Base-by-base conservation (phyloP, 2,888 invertebrate genomes). In the Bellardia bayeri region DNA sequence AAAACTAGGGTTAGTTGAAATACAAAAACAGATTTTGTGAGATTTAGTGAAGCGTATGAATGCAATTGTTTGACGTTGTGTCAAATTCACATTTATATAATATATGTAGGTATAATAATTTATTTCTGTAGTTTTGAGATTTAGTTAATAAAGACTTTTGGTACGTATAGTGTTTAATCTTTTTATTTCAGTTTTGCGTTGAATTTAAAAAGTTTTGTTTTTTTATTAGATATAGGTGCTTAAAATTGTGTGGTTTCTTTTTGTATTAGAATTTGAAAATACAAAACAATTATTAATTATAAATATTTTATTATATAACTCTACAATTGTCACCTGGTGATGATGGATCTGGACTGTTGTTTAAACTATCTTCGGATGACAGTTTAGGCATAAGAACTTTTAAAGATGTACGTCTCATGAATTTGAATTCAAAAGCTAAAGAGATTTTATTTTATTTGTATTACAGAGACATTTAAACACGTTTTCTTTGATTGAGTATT, bases 291-390 rank as follows among this genome's bases (percentile, higher is more conserved):
- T 51, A 75, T 69, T 64, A 78, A 75, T 66, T 14, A 66, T 68
- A 69, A 69, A 72, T 37, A 69, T 23, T 64, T 56, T 54, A 83
- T 51, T 56, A 83, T 23, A 11, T 79, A 85, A 63, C 49, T 56
- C 64, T 79, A 80, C 5, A 81, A 68, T 85, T 49, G 33, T 94
- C 94, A 95, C 95, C 95, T 94, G 95, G 95, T 90, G 95, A 95
- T 91, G 94, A 94, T 91, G 95, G 95, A 90, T 94, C 94, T 91
- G 94, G 94, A 91, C 95, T 95, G 93, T 95, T 95, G 93, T 94
- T 95, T 91, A 95, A 93, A 90, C 95, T 95, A 92, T 95, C 95
- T 90, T 94, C 94, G 87, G 95, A 95, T 89, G 95, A 94, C 90
- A 95, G 93, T 94, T 95, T 95, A 90, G 95, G 94, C 90, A 95